Percentiles rank a stretch among this genome's conserved stretches.
These are phyloP conservation scores for Pygocentrus nattereri DNA, from an alignment of 2,797 vertebrate species.

Conservation along the genomic window DNA sequence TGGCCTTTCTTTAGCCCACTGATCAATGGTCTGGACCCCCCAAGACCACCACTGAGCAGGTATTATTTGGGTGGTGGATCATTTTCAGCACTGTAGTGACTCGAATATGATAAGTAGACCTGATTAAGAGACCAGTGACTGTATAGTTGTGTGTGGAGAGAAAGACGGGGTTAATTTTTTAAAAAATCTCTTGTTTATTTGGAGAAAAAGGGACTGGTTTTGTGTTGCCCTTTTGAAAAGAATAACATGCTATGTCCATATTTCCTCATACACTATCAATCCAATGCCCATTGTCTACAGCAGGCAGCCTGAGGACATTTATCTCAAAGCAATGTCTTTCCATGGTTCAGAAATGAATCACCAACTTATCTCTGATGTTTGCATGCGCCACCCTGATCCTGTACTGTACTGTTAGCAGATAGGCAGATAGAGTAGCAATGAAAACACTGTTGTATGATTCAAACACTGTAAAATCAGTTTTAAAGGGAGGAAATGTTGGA, in stretches of 20 bases:
- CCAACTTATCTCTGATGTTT: slow-evolving; percentile 34
- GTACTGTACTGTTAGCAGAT: slow-evolving; percentile 18
- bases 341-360: not conserved
- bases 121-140: too few species aligned
- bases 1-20: too few species aligned
- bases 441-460: not conserved
- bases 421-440: not conserved
- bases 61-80: too few species aligned
- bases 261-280: slow-evolving; percentile 65
- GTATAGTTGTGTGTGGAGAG: too few species aligned
- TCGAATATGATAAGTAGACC: too few species aligned
- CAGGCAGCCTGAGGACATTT: slow-evolving; percentile 63
- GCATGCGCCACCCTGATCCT: slow-evolving; percentile 9
- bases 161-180: too few species aligned
- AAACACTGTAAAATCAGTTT: not conserved
- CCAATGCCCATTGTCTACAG: slow-evolving; percentile 60
- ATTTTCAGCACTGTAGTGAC: too few species aligned
- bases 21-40: too few species aligned
- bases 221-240: not conserved
- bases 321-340: not conserved
- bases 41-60: too few species aligned
- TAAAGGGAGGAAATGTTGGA: not conserved
- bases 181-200: too few species aligned
- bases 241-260: not conserved
- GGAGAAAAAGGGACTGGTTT: too few species aligned